phyloP scores from a whole-genome alignment of 2,113 vertebrate species.

The Prionailurus bengalensis region DNA sequence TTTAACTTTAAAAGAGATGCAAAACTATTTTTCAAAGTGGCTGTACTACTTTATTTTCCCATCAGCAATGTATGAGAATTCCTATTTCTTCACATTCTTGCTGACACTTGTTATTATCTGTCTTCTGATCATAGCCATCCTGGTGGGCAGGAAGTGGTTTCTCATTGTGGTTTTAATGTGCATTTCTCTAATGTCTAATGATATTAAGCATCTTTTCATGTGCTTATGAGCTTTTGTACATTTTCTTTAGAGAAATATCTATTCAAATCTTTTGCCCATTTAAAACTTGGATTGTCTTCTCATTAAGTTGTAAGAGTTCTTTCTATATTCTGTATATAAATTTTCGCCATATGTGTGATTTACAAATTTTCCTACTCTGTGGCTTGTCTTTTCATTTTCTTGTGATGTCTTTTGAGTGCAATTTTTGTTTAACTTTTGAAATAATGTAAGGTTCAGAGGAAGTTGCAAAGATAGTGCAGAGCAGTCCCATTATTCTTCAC shows the following conservation, averaged over 20 bases:
- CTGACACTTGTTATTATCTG: not conserved
- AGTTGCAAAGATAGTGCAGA: not conserved
- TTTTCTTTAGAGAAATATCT: not conserved
- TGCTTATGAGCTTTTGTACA: not conserved
- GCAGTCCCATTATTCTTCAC: not conserved
- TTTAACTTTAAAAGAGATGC: not conserved
- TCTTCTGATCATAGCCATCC: not conserved
- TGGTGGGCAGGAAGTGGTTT: not conserved
- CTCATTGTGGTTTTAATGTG: not conserved
- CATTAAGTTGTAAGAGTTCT: not conserved
- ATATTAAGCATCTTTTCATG: conserved; percentile 18
- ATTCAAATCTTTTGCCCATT: conserved; percentile 22
- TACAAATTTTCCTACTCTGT: not conserved
- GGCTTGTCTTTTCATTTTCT: conserved; percentile 12
- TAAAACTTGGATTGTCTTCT: not conserved
- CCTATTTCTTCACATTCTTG: not conserved
- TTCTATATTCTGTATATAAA: not conserved
- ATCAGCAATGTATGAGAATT: not conserved
- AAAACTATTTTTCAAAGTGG: not conserved
- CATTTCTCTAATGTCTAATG: not conserved
- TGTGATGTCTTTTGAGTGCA: not conserved
- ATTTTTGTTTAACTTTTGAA: not conserved
- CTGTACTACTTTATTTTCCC: not conserved
- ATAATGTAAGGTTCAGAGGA: not conserved
- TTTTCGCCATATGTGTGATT: not conserved